Conservation (phyloP, 1,140 invertebrate genomes). For the Centruroides vittatus region DNA sequence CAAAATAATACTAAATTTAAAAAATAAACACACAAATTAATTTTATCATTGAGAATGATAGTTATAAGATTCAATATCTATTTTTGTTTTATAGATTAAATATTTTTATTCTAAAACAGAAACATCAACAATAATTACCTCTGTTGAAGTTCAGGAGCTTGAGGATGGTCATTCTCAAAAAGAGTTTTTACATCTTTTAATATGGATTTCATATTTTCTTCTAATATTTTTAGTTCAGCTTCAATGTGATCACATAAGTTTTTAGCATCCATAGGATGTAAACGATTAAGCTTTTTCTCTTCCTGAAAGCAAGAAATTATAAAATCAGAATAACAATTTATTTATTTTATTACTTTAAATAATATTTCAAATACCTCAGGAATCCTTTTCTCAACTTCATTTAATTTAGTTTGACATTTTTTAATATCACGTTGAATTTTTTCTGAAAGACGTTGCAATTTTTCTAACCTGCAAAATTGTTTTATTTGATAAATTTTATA, state of each 20-base stretch:
- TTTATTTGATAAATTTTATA: too few species aligned
- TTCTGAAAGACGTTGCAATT: conserved; percentile 80
- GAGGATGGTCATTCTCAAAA: conserved; percentile 71
- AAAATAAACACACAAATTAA: too few species aligned
- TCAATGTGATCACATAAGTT: conserved; percentile 79
- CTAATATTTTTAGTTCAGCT: conserved; percentile 64
- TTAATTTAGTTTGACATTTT: conserved; percentile 65
- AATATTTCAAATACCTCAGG: conserved; percentile 65
- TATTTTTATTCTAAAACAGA: too few species aligned
- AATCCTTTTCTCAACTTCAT: conserved; percentile 73
- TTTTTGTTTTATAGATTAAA: too few species aligned
- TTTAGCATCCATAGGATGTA: conserved; percentile 87
- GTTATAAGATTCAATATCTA: too few species aligned
- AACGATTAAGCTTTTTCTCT: conserved; percentile 61
- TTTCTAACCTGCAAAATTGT: conserved; percentile 47
- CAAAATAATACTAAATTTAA: too few species aligned
- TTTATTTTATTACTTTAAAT: conserved; percentile 32
- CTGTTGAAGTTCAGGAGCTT: conserved; percentile 57
- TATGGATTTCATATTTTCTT: conserved; percentile 74
- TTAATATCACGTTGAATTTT: conserved; percentile 85
- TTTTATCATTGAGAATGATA: too few species aligned
- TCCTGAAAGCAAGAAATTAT: conserved; percentile 33
- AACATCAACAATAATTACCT: conserved; percentile 33
- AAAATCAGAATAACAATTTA: neutral
- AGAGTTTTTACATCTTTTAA: conserved; percentile 78